A percentile compares a stretch with the other conserved stretches of the same genome.
Conservation (phyloP, 2,888 invertebrate species). For the Thera britannica region DNA sequence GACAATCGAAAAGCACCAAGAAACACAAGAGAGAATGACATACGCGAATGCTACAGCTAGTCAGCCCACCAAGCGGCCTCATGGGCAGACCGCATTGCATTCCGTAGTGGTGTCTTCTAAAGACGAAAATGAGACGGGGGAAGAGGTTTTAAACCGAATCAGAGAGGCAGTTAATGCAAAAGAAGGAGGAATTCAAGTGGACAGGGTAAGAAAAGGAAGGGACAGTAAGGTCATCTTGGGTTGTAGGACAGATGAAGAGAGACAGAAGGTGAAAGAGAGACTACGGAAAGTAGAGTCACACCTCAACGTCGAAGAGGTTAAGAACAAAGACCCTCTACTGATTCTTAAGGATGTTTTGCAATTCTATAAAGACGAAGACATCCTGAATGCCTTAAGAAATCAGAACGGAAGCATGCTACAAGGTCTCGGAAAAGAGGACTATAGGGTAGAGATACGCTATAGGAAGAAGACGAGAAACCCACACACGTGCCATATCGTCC, state of each 20-base stretch:
- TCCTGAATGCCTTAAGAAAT: neutral
- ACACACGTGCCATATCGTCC: neutral
- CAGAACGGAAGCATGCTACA: neutral
- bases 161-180: neutral
- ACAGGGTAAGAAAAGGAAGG: slow-evolving; percentile 15
- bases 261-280: neutral
- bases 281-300: neutral
- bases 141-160: neutral
- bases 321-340: neutral
- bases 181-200: slow-evolving; percentile 16
- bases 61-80: neutral
- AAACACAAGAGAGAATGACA: neutral
- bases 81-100: neutral
- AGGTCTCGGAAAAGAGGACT: neutral
- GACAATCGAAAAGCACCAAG: neutral
- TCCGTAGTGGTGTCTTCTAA: neutral
- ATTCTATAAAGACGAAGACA: neutral
- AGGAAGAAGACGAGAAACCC: slow-evolving; percentile 1
- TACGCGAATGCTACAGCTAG: neutral
- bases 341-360: neutral
- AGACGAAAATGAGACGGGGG: neutral
- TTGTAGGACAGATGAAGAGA: neutral
- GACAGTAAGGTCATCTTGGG: slow-evolving; percentile 11
- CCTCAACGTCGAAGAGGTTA: neutral
- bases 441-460: neutral